Conservation (phyloP, 2,113 vertebrate species). For the Lutjanus erythropterus region DNA sequence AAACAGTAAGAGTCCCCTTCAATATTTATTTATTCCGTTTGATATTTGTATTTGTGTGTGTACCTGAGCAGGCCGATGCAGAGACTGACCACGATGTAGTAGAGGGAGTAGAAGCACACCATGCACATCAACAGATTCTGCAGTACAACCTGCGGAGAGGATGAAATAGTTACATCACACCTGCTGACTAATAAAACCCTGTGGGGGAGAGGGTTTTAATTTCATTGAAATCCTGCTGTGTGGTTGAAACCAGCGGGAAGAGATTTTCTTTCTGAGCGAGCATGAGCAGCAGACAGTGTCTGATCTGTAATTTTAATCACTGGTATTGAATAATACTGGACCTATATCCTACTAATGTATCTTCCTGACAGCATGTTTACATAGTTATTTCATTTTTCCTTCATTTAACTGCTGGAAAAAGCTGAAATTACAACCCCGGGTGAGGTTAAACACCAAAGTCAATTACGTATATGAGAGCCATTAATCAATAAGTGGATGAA, state of each 20-base stretch:
- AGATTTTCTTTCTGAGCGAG: no score
- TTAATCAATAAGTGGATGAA: not conserved
- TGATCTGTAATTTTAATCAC: not conserved
- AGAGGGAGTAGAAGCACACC: conserved; percentile 85
- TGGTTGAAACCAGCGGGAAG: not conserved
- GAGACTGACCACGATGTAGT: conserved; percentile 84
- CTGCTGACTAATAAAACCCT: not conserved
- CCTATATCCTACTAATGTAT: not conserved
- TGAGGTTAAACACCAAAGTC: not conserved
- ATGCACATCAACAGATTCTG: conserved; percentile 86
- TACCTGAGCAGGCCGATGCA: conserved; percentile 86
- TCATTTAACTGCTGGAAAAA: conserved; percentile 1
- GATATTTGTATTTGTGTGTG: not conserved
- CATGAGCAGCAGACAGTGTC: no score
- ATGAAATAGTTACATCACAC: not conserved
- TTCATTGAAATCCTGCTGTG: not conserved
- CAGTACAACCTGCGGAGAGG: conserved; percentile 79
- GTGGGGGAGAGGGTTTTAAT: not conserved
- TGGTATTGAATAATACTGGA: not conserved
- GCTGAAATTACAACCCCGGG: not conserved
- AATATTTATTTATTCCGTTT: no score
- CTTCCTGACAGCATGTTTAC: not conserved
- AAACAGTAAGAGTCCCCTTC: no score
- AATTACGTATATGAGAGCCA: not conserved
- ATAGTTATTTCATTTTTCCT: not conserved